A percentile compares a stretch with the other conserved stretches of the same genome.
Evolutionary conservation across 2,888 invertebrate species (phyloP).

Genomic region (Belgica antarctica): DNA sequence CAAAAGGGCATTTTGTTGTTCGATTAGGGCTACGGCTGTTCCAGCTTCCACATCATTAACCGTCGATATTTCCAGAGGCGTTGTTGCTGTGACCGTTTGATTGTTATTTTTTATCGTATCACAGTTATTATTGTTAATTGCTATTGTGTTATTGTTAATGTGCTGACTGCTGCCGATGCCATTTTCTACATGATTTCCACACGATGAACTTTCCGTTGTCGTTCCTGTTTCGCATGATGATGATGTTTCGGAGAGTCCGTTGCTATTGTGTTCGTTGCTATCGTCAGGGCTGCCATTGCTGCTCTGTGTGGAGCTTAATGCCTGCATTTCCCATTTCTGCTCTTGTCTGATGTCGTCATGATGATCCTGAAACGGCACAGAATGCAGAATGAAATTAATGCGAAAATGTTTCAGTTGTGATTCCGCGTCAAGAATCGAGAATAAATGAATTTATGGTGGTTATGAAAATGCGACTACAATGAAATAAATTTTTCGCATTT

Average conservation of each 20-base stretch:
- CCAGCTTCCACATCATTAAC: constrained; percentile 39
- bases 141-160: constrained; percentile 42
- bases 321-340: constrained; percentile 90
- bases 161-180: constrained; percentile 14
- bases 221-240: constrained; percentile 51
- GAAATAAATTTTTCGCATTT: constrained; percentile 9
- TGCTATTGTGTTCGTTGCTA: constrained; percentile 51
- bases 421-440: constrained; percentile 4
- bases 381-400: not conserved
- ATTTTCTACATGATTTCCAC: not conserved
- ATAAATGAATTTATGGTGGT: not conserved
- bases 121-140: constrained; percentile 44
- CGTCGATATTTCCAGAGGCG: constrained; percentile 28
- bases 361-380: constrained; percentile 65
- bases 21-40: constrained; percentile 22
- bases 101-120: constrained; percentile 43
- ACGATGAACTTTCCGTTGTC: constrained; percentile 47
- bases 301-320: constrained; percentile 60
- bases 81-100: constrained; percentile 30
- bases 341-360: constrained; percentile 89
- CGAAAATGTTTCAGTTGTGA: not conserved
- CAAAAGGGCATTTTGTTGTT: constrained; percentile 49
- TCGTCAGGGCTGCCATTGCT: constrained; percentile 48
- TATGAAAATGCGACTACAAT: not conserved
- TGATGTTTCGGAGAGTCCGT: constrained; percentile 47